Evolutionary conservation across 2,888 invertebrate species (phyloP).

Genomic region (Habroteleia sp.): DNA sequence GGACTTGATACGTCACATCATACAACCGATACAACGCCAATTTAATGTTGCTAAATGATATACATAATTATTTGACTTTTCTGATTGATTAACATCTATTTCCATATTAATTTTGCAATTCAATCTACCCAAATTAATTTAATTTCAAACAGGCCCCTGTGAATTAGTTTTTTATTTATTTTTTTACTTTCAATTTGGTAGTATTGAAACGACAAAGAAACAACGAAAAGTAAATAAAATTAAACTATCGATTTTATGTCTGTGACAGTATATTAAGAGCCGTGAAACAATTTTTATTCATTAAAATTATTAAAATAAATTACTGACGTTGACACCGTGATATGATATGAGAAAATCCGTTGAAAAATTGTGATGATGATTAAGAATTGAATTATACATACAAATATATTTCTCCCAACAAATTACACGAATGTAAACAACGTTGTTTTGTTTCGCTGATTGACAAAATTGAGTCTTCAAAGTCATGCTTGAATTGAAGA

Average conservation of each 20-base stretch:
- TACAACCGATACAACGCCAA: conserved; percentile 38
- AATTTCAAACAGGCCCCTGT: conserved; percentile 29
- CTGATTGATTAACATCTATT: conserved; percentile 37
- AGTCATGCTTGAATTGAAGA: neutral
- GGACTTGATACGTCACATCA: conserved; percentile 44
- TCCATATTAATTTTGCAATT: conserved; percentile 50
- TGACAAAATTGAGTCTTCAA: conserved; percentile 4
- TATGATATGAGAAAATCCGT: conserved; percentile 37
- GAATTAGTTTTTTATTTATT: conserved; percentile 23
- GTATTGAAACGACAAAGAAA: conserved; percentile 27
- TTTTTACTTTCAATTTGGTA: conserved; percentile 42
- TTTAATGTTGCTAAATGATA: conserved; percentile 49
- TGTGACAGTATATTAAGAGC: conserved; percentile 50
- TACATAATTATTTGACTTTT: conserved; percentile 52
- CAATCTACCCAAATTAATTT: conserved; percentile 35
- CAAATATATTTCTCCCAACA: conserved; percentile 12
- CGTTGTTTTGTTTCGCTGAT: neutral
- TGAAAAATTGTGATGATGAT: conserved; percentile 29
- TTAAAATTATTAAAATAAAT: conserved; percentile 58
- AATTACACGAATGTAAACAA: neutral
- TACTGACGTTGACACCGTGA: conserved; percentile 53
- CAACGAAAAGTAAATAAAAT: conserved; percentile 33
- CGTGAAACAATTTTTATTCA: conserved; percentile 47
- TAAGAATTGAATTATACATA: conserved; percentile 42
- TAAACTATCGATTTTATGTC: conserved; percentile 56